phyloP scores from a whole-genome alignment of 1,140 invertebrate genomes.

The Varroa destructor region DNA sequence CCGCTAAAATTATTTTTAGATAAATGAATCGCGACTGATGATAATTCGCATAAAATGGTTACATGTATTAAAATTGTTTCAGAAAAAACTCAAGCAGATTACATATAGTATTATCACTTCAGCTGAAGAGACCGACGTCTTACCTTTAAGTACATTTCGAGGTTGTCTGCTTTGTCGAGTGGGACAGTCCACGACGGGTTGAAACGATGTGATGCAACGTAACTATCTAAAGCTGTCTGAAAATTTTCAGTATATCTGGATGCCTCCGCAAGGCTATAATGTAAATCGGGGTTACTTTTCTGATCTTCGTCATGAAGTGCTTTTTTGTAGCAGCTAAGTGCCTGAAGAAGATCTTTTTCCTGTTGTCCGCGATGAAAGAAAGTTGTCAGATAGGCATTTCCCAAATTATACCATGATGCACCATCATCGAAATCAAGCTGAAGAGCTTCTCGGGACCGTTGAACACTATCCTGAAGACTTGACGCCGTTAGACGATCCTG shows the following conservation, averaged over 20 bases:
- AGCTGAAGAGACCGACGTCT: too few relatives aligned
- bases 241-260: constrained; percentile 69
- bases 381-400: constrained; percentile 67
- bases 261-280: constrained; percentile 72
- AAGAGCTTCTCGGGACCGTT: constrained; percentile 68
- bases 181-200: constrained; percentile 63
- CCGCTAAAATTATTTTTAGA: too few relatives aligned
- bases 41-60: too few relatives aligned
- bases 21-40: too few relatives aligned
- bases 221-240: constrained; percentile 53
- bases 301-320: constrained; percentile 54
- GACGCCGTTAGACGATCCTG: constrained; percentile 45
- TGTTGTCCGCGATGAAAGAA: constrained; percentile 64
- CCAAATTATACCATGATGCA: constrained; percentile 65
- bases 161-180: constrained; percentile 47
- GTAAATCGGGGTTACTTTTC: constrained; percentile 59
- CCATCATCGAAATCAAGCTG: constrained; percentile 65
- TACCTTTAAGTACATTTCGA: constrained; percentile 52
- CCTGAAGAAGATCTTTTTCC: constrained; percentile 55
- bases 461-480: constrained; percentile 57
- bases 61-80: too few relatives aligned
- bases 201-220: constrained; percentile 50
- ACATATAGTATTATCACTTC: too few relatives aligned
- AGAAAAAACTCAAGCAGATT: too few relatives aligned
- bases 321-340: constrained; percentile 64